Conservation (phyloP, 2,888 invertebrate species). For the Xestobium rufovillosum region DNA sequence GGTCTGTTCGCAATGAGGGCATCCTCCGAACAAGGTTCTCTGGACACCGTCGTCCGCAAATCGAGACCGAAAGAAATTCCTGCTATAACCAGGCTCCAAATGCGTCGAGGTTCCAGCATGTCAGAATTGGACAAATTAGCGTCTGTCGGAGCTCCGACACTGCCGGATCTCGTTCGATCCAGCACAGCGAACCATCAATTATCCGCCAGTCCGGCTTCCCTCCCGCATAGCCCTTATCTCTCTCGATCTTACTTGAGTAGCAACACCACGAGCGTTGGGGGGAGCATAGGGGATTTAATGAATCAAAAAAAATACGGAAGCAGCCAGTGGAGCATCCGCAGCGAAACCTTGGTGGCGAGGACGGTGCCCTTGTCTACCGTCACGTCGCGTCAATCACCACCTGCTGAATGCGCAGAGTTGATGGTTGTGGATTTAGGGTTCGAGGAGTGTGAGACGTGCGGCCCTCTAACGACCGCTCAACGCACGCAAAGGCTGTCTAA, state of each 20-base stretch:
- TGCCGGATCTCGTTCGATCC: slow-evolving; percentile 47
- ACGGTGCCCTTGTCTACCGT: slow-evolving; percentile 69
- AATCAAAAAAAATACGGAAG: slow-evolving; percentile 66
- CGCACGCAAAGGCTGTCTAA: slow-evolving; percentile 60
- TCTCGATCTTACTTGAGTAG: slow-evolving; percentile 43
- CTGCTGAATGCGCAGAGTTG: slow-evolving; percentile 32
- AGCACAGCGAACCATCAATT: slow-evolving; percentile 43
- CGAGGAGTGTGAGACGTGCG: slow-evolving; percentile 38
- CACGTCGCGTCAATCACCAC: slow-evolving; percentile 49
- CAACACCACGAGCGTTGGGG: slow-evolving; percentile 32
- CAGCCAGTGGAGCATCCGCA: slow-evolving; percentile 61
- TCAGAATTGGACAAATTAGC: slow-evolving; percentile 63
- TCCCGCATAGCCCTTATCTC: slow-evolving; percentile 49
- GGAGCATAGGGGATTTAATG: slow-evolving; percentile 67
- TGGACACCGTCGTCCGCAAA: slow-evolving; percentile 33
- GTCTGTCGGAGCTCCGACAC: slow-evolving; percentile 21
- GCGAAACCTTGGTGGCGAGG: slow-evolving; percentile 63
- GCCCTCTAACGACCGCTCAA: slow-evolving; percentile 59
- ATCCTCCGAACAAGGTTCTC: slow-evolving; percentile 36
- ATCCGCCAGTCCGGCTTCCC: slow-evolving; percentile 40
- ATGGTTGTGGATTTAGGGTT: slow-evolving; percentile 34
- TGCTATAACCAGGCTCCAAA: slow-evolving; percentile 40
- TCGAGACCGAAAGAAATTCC: slow-evolving; percentile 22
- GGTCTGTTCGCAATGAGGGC: slow-evolving; percentile 51
- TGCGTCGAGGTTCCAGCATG: slow-evolving; percentile 64